Conservation (phyloP, 2,888 invertebrate genomes). For the Sarcophaga caerulescens region DNA sequence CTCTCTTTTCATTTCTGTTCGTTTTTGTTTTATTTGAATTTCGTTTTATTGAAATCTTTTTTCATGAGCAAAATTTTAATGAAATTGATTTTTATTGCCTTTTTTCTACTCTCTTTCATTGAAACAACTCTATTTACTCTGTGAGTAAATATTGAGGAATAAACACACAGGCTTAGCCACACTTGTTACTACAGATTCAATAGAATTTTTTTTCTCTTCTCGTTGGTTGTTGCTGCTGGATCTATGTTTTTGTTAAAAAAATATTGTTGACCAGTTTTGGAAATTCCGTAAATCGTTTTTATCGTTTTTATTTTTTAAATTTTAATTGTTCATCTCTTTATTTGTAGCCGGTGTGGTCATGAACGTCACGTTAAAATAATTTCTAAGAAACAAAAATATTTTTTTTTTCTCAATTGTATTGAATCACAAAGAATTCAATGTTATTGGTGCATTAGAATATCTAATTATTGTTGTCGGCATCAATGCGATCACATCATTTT, state of each 20-base stretch:
- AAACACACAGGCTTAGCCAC: neutral
- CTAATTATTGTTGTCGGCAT: too few relatives aligned
- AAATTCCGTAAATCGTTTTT: neutral
- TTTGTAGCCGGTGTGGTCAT: constrained; percentile 21
- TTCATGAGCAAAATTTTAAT: constrained; percentile 66
- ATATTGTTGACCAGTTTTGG: constrained; percentile 2
- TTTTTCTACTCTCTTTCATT: neutral
- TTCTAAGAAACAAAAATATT: neutral
- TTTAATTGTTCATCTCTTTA: constrained; percentile 19
- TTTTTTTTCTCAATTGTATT: neutral
- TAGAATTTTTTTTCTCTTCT: neutral
- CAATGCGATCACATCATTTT: too few relatives aligned
- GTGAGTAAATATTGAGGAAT: neutral
- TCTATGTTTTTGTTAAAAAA: neutral
- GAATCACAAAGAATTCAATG: neutral
- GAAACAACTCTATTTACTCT: neutral
- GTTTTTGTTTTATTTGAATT: constrained; percentile 22
- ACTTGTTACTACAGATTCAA: neutral
- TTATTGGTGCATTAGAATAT: neutral
- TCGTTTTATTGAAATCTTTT: constrained; percentile 29
- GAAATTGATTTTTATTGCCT: constrained; percentile 37
- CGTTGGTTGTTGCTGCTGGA: neutral
- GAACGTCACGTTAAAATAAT: neutral
- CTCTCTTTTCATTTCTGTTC: neutral
- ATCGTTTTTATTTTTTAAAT: neutral